Conservation (phyloP, 2,113 vertebrate genomes). For the Monarcha castaneiventris region DNA sequence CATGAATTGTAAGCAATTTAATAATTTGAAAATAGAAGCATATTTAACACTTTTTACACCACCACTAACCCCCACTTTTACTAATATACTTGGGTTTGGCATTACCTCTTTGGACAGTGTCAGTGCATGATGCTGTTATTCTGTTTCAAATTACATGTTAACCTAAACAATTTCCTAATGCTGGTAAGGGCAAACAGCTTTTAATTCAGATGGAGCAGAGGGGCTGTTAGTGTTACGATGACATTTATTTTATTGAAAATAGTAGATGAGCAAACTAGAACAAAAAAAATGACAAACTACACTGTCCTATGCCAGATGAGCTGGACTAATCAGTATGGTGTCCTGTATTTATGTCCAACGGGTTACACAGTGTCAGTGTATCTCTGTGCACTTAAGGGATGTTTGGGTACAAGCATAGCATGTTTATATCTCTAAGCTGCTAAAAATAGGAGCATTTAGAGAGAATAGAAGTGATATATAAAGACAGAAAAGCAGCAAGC, state of each 20-base stretch:
- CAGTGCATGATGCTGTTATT: background rate
- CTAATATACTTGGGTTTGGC: background rate
- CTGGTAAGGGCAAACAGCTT: background rate
- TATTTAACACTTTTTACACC: background rate
- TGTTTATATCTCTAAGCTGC: background rate
- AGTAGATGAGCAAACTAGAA: background rate
- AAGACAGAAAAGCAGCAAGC: background rate
- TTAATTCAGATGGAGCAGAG: background rate
- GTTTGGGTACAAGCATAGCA: background rate
- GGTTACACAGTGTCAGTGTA: background rate
- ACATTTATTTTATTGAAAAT: background rate
- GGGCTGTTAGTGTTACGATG: background rate
- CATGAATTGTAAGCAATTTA: background rate
- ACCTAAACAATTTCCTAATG: background rate
- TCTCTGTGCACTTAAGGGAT: background rate
- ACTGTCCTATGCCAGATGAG: background rate
- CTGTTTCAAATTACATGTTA: background rate
- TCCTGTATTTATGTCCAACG: background rate
- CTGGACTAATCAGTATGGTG: background rate
- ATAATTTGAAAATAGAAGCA: background rate
- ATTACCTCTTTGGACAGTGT: background rate
- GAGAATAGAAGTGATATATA: background rate
- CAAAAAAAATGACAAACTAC: background rate
- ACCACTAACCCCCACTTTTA: accelerated
- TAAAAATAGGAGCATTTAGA: constrained; percentile 5